Conservation (phyloP, 2,888 invertebrate genomes). For the Catocala sponsa region DNA sequence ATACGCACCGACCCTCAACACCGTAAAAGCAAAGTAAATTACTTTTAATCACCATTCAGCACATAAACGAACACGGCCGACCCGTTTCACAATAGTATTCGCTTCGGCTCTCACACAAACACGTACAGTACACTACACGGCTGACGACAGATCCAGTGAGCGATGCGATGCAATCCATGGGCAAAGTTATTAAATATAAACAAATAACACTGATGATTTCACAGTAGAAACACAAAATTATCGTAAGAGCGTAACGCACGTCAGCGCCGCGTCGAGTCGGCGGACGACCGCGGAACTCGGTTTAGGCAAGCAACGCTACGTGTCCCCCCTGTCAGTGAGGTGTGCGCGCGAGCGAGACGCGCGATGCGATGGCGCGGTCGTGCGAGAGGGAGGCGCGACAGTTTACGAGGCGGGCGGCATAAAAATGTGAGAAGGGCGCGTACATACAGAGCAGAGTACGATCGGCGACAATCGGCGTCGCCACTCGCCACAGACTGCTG, state of each 20-base stretch:
- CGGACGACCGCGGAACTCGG: constrained; percentile 83
- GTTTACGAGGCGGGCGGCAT: constrained; percentile 71
- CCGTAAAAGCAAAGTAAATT: constrained; percentile 85
- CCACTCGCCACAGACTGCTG: constrained; percentile 59
- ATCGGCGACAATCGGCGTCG: too few relatives aligned
- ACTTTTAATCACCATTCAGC: constrained; percentile 86
- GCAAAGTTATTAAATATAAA: constrained; percentile 76
- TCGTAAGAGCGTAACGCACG: constrained; percentile 77
- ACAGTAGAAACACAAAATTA: constrained; percentile 74
- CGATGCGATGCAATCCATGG: constrained; percentile 74
- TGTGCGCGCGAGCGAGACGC: constrained; percentile 68
- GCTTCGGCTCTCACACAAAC: constrained; percentile 68
- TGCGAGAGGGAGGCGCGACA: constrained; percentile 55
- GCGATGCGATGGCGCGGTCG: constrained; percentile 19
- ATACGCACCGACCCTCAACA: constrained; percentile 81
- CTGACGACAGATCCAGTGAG: constrained; percentile 68
- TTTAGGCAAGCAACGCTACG: constrained; percentile 74
- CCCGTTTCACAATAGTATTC: constrained; percentile 75
- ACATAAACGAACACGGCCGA: constrained; percentile 80
- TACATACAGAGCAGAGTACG: constrained; percentile 59
- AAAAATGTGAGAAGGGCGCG: constrained; percentile 80
- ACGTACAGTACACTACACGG: constrained; percentile 75
- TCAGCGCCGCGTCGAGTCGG: constrained; percentile 85
- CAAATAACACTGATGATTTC: constrained; percentile 83
- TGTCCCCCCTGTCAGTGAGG: constrained; percentile 72